phyloP scores from a whole-genome alignment of 1,140 invertebrate species.

The Drosophila dunni region DNA sequence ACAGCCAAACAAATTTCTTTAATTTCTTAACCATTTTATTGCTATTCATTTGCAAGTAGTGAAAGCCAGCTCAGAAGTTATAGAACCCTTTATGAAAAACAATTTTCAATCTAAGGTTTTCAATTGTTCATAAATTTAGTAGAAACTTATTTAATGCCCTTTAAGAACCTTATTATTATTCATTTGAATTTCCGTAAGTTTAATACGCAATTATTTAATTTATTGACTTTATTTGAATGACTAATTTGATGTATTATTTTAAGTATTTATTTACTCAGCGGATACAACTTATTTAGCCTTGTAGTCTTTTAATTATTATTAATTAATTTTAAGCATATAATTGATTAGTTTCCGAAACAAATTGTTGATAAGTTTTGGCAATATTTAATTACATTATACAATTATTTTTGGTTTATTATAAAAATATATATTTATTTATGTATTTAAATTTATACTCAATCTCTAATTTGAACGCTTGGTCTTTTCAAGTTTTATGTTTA shows the following conservation, averaged over 20 bases:
- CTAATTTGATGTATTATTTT: slow-evolving; percentile 4
- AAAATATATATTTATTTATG: neutral
- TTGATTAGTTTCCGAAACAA: slow-evolving; percentile 3
- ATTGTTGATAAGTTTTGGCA: neutral
- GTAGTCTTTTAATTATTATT: slow-evolving; percentile 12
- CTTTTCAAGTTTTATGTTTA: neutral
- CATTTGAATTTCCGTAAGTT: too few species aligned
- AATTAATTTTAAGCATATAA: slow-evolving; percentile 15
- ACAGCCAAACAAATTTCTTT: slow-evolving; percentile 48
- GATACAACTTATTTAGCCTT: slow-evolving; percentile 1
- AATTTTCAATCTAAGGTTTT: slow-evolving; percentile 10
- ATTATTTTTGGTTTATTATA: neutral
- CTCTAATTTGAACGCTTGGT: neutral
- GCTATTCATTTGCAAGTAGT: slow-evolving; percentile 23
- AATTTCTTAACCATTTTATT: slow-evolving; percentile 12
- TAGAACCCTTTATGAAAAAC: slow-evolving; percentile 32
- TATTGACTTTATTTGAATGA: neutral
- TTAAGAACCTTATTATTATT: too few species aligned
- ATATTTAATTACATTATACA: neutral
- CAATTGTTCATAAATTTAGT: neutral
- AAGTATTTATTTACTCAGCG: slow-evolving; percentile 17
- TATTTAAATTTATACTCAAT: neutral
- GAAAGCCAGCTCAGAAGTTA: slow-evolving; percentile 29
- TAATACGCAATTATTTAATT: neutral
- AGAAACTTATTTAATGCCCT: neutral